Evolutionary conservation across 1,140 invertebrate species (phyloP), one percentile per base, ranked within the genome.

Genomic region (Magallana angulata): DNA sequence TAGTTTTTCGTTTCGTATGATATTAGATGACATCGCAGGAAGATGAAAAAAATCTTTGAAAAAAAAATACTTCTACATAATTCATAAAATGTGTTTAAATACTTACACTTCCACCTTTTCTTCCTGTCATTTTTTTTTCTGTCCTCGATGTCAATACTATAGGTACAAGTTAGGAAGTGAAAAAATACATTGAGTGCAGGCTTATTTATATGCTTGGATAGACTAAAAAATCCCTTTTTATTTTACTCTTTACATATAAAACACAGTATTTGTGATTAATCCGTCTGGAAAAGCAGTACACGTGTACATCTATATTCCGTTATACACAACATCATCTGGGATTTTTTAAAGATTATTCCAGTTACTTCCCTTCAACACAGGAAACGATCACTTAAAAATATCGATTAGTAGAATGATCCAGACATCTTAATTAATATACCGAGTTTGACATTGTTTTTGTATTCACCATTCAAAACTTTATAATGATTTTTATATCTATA

Each of bases 371-470:
- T 64, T 64, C 60, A 64, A 64, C 60, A 64, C 60, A 18, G 60
- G 60, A 64, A 64, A 64, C 12, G 16, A 64, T n/a, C 60, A n/a
- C 60, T 64, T 64, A 64, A 64, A 62, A 64, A 64, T 64, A 64
- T 16, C 60, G 16, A 64, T 18, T 64, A 64, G 60, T n/a, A 64
- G 60, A 64, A 64, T 64, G 60, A 64, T n/a, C 60, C 60, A 64
- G 60, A 64, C 60, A 64, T 64, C 60, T 64, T 64, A 64, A 64
- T 64, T 64, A 64, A 64, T 64, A 64, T n/a, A n/a, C n/a, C n/a
- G n/a, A n/a, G n/a, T n/a, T n/a, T n/a, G n/a, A n/a, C n/a, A n/a
- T n/a, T n/a, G n/a, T n/a, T n/a, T n/a, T n/a, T n/a, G n/a, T n/a
- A n/a, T 18, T 64, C 60, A 64, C 16, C 60, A 64, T 64, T 64